phyloP scores from a whole-genome alignment of 2,113 vertebrate genomes.

The Crotophaga sulcirostris region DNA sequence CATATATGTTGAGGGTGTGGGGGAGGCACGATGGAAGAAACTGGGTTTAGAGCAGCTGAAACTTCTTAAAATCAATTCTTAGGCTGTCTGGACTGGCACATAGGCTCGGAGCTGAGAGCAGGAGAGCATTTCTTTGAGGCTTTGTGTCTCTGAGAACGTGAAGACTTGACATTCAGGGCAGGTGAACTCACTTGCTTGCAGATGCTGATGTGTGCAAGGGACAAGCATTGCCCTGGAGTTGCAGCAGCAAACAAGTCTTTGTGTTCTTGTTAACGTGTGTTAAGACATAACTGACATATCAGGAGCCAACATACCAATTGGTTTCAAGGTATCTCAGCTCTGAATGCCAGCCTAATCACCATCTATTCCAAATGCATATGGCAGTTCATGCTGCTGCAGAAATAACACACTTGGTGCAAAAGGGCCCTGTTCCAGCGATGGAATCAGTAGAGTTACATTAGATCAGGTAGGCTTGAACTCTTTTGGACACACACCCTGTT shows the following conservation, averaged over 20 bases:
- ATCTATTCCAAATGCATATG: neutral
- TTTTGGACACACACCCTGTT: neutral
- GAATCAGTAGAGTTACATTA: rapidly evolving
- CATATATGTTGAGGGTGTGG: neutral
- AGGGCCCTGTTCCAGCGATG: neutral
- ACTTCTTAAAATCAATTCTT: neutral
- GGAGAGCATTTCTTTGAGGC: neutral
- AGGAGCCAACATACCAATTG: neutral
- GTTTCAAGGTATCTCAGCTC: neutral
- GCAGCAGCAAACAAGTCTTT: neutral
- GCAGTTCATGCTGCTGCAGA: neutral
- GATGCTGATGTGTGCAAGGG: neutral
- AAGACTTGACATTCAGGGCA: neutral
- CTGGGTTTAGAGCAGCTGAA: neutral
- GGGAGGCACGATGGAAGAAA: neutral
- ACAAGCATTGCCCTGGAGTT: neutral
- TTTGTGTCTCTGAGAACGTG: neutral
- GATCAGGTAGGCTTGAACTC: neutral
- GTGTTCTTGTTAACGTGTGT: neutral
- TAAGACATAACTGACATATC: neutral
- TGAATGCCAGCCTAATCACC: rapidly evolving
- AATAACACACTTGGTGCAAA: neutral
- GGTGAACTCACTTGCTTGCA: neutral
- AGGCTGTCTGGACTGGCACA: neutral
- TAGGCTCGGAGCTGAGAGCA: neutral